Base-by-base conservation (phyloP, 2,113 vertebrate species). In the Leptobrachium ailaonicum region DNA sequence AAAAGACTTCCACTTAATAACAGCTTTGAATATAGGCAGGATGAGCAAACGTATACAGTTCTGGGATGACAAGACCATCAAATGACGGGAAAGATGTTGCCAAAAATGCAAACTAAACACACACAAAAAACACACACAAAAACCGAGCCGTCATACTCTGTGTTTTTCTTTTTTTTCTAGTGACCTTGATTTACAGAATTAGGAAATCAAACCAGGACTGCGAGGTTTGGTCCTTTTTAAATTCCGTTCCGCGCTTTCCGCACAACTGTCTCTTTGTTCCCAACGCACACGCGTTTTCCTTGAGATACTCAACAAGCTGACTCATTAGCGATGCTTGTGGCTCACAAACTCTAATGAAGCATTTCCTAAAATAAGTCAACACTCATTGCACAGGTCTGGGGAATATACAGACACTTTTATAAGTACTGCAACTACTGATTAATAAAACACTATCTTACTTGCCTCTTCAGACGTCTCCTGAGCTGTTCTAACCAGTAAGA, bases 1-100 rank as follows among this genome's bases (percentile, higher is more conserved):
- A 88, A 95, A 95, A 94, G 92, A 93, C 90, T 92, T 60, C 90
- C 92, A 91, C 91, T 95, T 94, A 95, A 95, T 94, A 93, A 92
- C 91, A 92, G 93, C 93, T 95, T 95, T 94, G 93, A 95, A 94
- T 94, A 89, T 90, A 92, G 89, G 86, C 91, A 92, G 89, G 93
- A 93, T 93, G 91, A 89, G 91, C 93, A 95, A 32, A 91, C 91
- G 87, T 85, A 88, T 86, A 88, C 87, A 89, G 91, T 90, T 88
- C 89, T 87, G 86, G 87, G 90, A 92, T 90, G 90, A 93, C 89
- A 92, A 88, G 88, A 88, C 81, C 87, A 66, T 89, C 90, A 91
- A 92, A 92, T 86, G 88, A 91, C 92, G 91, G 91, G 89, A 89
- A 91, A 93, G 87, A 92, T 88, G 89, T 90, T 92, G 88, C 82